These are phyloP conservation scores for Meganola albula DNA, from an alignment of 2,888 invertebrate genomes.

Conservation along the genomic window DNA sequence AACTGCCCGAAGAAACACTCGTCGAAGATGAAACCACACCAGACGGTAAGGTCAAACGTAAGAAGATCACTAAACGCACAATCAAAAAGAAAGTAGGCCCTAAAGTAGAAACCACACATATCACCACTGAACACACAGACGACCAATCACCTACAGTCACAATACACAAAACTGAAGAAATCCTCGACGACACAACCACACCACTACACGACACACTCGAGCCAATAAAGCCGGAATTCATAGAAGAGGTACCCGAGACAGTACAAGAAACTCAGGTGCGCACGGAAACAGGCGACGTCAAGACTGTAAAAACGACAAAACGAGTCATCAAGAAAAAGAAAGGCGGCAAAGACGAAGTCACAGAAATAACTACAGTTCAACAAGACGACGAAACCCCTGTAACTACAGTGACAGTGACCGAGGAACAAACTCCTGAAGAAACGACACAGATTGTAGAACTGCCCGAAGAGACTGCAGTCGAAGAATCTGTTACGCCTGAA, in stretches of 20 bases:
- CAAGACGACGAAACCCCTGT: conserved; percentile 16
- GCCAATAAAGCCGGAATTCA: too few species aligned
- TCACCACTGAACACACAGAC: too few species aligned
- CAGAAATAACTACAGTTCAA: conserved; percentile 21
- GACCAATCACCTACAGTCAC: too few species aligned
- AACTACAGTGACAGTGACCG: conserved; percentile 6
- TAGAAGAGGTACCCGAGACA: conserved; percentile 28
- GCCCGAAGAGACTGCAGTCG: conserved; percentile 25
- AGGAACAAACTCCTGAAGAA: conserved; percentile 27
- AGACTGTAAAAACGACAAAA: conserved; percentile 43
- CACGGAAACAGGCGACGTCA: conserved; percentile 38
- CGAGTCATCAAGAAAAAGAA: conserved; percentile 37
- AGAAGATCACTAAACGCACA: too few species aligned
- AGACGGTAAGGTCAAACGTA: too few species aligned
- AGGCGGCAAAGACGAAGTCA: conserved; percentile 35
- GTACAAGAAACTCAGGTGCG: conserved; percentile 51
- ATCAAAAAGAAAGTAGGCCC: too few species aligned
- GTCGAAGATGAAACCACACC: too few species aligned
- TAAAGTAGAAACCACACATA: too few species aligned
- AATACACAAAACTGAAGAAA: too few species aligned
- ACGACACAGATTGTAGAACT: conserved; percentile 26
- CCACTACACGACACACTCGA: too few species aligned
- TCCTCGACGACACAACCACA: too few species aligned
- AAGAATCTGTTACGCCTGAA: conserved; percentile 17
- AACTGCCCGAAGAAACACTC: too few species aligned